Evolutionary conservation across 2,888 invertebrate species (phyloP), one percentile per base, ranked within the genome.

Genomic region (Dyspetes luteomarginatus): DNA sequence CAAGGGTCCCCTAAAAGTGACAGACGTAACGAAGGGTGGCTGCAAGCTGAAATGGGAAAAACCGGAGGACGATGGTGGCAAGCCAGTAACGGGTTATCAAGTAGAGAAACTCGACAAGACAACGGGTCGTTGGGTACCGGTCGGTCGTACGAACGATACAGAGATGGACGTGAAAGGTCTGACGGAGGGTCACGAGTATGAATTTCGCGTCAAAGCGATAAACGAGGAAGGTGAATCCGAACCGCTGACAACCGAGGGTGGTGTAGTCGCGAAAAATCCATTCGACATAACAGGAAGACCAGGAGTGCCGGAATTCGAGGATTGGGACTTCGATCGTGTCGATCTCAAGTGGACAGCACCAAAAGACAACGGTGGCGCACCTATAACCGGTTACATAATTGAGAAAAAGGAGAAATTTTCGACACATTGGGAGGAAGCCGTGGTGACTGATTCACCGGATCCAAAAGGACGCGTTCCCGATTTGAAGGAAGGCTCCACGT

Each of bases 221-320:
- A 98, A 98, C 88, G 98, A 98, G 84, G 98, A 98, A 91, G 98
- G 98, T 17, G 98, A 98, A 92, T 97, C 97, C 0, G 98, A 99
- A 88, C 99, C 99, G 4, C 92, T 99, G 83, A 97, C 97, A 91
- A 97, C 98, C n/a, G 97, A 98, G 69, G 94, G 95, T 87, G 94
- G 97, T 1, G 97, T 97, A 80, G 91, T 96, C 17, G 99, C 99
- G 24, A 99, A 99, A 93, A 99, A 99, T 94, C 99, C 99, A 85
- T 99, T 95, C 91, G 97, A 97, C 89, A 93, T 95, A 85, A 96
- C 98, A 79, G 96, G 96, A 72, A 97, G 97, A 90, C 98, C 98
- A 1, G 96, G 97, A 45, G 95, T 95, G 45, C 98, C 98, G 0
- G 95, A 95, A 79, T 94, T 98, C 84, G 95, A 95, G 60, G 98